Evolutionary conservation across 1,140 invertebrate species (phyloP).

Genomic region (Zaprionus capensis): DNA sequence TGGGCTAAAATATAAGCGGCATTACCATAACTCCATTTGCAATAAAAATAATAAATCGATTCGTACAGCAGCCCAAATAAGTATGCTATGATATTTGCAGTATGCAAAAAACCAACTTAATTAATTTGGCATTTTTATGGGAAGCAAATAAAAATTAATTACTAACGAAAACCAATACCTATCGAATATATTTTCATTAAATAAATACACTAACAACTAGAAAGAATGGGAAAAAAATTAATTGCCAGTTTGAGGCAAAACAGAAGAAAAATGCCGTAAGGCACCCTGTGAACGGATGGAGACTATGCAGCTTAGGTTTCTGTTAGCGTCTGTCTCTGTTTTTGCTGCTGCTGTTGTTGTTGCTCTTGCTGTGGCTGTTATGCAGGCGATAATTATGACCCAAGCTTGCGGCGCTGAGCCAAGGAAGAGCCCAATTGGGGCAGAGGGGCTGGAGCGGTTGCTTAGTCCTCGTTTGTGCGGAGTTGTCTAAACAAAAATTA

Average conservation of each 20-base stretch:
- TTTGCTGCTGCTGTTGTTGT: constrained; percentile 1
- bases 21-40: neutral
- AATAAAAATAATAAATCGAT: constrained; percentile 41
- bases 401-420: constrained; percentile 31
- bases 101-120: neutral
- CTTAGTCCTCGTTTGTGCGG: constrained; percentile 27
- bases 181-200: neutral
- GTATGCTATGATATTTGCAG: neutral
- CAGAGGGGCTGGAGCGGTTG: neutral
- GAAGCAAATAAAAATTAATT: neutral
- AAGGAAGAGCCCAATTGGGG: neutral
- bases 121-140: neutral
- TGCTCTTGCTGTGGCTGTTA: constrained; percentile 14
- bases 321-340: constrained; percentile 6
- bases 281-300: constrained; percentile 1
- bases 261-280: neutral
- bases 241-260: neutral
- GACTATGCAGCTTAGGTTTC: constrained; percentile 45
- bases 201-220: neutral
- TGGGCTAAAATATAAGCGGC: neutral
- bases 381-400: constrained; percentile 65
- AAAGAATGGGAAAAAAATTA: neutral
- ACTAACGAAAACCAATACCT: neutral
- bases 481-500: constrained; percentile 80
- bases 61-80: constrained; percentile 8